Base-by-base conservation (phyloP, 2,888 invertebrate species). In the Sinopyrophorus schimmeli region DNA sequence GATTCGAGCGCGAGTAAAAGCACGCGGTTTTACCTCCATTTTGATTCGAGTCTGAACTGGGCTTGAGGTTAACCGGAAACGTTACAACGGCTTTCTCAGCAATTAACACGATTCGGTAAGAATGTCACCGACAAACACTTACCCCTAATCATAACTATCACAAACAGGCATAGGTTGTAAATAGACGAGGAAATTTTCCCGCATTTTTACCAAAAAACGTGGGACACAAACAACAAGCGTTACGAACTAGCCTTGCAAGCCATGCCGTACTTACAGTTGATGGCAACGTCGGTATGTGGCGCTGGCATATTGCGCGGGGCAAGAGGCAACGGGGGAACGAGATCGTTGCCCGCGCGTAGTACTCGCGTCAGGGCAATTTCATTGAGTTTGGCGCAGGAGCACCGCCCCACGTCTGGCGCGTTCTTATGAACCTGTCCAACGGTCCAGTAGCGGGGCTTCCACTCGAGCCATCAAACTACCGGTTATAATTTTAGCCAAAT, bases 1-100 rank as follows among this genome's bases (percentile, higher is more conserved):
- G 18, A n/a, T n/a, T n/a, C n/a, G n/a, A n/a, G 32, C 41, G 37
- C 44, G 17, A 53, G 40, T 34, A 58, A 58, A 68, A 70, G 70
- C 72, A 72, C 72, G 72, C 71, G 72, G 71, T 72, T 63, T n/a
- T 60, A 67, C 72, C 72, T 67, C 73, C 72, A 72, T 72, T 72
- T 73, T 73, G 72, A 69, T 67, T 67, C 63, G 60, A 64, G 64
- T 66, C 64, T 61, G 65, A 62, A 47, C 52, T 47, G 53, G 65
- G 69, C 71, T 71, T 64, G 69, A 72, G 72, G 72, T 72, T 72
- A 72, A 68, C 71, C 71, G 70, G 71, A 71, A 68, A 71, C 67
- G 69, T 67, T 66, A 16, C 47, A 57, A 59, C 47, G 39, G 48
- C 47, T 60, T 57, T 51, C 52, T 35, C 39, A 38, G 11, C n/a